Conservation (phyloP, 2,797 vertebrate genomes). For the Picus viridis region DNA sequence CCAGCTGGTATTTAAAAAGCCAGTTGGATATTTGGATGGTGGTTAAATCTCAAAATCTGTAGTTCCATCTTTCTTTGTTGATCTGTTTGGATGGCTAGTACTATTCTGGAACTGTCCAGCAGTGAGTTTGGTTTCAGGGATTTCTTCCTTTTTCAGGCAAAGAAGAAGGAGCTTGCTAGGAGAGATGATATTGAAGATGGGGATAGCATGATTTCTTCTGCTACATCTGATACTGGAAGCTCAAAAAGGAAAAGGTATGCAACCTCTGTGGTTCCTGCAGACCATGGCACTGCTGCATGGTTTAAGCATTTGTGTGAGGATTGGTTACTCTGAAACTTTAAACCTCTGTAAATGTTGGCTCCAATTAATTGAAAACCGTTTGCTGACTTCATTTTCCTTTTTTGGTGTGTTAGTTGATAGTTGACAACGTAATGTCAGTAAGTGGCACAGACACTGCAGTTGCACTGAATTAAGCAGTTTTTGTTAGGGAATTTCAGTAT, state of each 20-base stretch:
- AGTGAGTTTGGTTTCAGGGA: constrained; percentile 38
- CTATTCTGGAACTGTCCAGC: constrained; percentile 41
- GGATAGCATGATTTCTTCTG: constrained; percentile 97
- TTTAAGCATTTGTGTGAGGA: neutral
- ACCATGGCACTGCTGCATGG: neutral
- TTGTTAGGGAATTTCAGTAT: neutral
- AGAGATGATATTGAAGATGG: constrained; percentile 93
- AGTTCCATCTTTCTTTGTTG: constrained; percentile 27
- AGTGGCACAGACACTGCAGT: neutral
- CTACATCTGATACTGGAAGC: constrained; percentile 92
- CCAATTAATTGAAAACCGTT: neutral
- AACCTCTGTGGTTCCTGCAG: neutral
- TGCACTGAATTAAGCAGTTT: neutral
- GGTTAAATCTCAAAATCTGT: neutral
- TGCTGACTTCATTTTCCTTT: neutral
- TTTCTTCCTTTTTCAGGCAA: constrained; percentile 83
- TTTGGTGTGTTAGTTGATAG: neutral
- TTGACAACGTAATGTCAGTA: neutral
- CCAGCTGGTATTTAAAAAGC: constrained; percentile 3
- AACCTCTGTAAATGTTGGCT: neutral
- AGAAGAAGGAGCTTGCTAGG: constrained; percentile 93
- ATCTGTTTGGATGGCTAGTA: constrained; percentile 59
- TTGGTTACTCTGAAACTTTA: neutral
- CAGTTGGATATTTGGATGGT: constrained; percentile 10
- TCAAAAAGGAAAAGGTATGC: constrained; percentile 94